Conservation (phyloP, 1,140 invertebrate species). For the Mercenaria mercenaria region DNA sequence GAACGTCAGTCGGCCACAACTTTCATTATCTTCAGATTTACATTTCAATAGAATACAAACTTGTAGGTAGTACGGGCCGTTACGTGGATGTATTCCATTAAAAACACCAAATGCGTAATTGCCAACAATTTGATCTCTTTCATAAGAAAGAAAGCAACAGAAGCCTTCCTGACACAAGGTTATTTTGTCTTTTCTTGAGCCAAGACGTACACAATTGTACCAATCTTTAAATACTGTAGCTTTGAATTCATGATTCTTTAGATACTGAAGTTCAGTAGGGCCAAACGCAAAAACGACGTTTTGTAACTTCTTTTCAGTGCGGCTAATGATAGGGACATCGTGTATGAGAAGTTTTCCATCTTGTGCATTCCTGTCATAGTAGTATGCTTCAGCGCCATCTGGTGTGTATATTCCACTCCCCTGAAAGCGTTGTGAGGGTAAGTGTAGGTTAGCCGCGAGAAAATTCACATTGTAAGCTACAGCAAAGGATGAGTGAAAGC, state of each 20-base stretch:
- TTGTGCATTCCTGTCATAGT: slow-evolving; percentile 76
- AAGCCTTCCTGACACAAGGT: slow-evolving; percentile 73
- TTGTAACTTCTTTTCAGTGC: background rate
- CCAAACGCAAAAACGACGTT: background rate
- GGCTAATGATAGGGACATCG: slow-evolving; percentile 64
- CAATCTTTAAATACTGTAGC: slow-evolving; percentile 73
- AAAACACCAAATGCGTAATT: slow-evolving; percentile 82
- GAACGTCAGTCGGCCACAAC: slow-evolving; percentile 71
- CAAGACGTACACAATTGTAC: slow-evolving; percentile 76
- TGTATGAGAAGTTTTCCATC: slow-evolving; percentile 73
- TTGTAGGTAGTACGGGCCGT: slow-evolving; percentile 80
- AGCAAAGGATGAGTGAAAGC: slow-evolving; percentile 88
- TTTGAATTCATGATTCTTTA: background rate
- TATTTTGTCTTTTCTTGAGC: slow-evolving; percentile 32
- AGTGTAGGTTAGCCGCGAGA: slow-evolving; percentile 88
- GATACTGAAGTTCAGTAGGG: background rate
- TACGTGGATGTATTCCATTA: slow-evolving; percentile 78
- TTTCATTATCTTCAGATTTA: slow-evolving; percentile 40
- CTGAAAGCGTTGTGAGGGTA: slow-evolving; percentile 81
- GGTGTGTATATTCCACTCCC: slow-evolving; percentile 87
- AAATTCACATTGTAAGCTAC: slow-evolving; percentile 88
- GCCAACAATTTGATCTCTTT: slow-evolving; percentile 51
- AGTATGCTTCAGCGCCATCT: slow-evolving; percentile 55
- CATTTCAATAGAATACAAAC: slow-evolving; percentile 81
- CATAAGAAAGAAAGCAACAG: slow-evolving; percentile 78